Base-by-base conservation (phyloP, 1,140 invertebrate species). In the Arctopsyche grandis region DNA sequence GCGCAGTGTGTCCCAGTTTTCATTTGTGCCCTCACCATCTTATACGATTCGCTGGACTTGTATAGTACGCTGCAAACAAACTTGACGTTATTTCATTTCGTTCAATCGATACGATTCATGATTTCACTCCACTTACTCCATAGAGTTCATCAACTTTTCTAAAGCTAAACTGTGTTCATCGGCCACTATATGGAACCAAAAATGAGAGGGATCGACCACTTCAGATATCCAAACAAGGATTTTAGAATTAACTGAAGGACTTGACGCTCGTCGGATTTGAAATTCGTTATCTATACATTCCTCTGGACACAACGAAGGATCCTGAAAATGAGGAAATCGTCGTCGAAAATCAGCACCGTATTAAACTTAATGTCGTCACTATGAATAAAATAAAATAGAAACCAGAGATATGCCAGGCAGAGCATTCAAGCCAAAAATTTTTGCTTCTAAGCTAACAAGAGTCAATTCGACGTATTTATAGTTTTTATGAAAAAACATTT, bases 81-180 rank as follows among this genome's bases (percentile, higher is more conserved):
- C 10, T 70, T 4, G 56, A 44, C 38, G 38, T n/a, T 10, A 75
- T 1, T 16, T 5, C 5, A 16, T 21, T 9, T 58, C 12, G 43
- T 16, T 3, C 12, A 14, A 52, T 52, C 10, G 48, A 52, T 14
- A 60, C 21, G 22, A 44, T 14, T 43, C 1, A 1, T 16, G 29
- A 78, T 70, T 80, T n/a, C n/a, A n/a, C n/a, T n/a, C n/a, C n/a
- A n/a, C n/a, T n/a, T 76, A 82, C 78, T 78, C 44, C 70, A 82
- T 80, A 1, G 75, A 46, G 1, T 58, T 46, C 75, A 80, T 82
- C 5, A 82, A 12, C 1, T 10, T 12, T 10, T 70, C 38, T 9
- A 80, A 69, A 60, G 79, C 48, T 16, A 5, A 5, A 9, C 5
- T 71, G 60, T 29, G 16, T 0, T 77, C 24, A 1, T 12, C 4